Conservation (phyloP, 2,888 invertebrate species). For the Lottia gigantea region DNA sequence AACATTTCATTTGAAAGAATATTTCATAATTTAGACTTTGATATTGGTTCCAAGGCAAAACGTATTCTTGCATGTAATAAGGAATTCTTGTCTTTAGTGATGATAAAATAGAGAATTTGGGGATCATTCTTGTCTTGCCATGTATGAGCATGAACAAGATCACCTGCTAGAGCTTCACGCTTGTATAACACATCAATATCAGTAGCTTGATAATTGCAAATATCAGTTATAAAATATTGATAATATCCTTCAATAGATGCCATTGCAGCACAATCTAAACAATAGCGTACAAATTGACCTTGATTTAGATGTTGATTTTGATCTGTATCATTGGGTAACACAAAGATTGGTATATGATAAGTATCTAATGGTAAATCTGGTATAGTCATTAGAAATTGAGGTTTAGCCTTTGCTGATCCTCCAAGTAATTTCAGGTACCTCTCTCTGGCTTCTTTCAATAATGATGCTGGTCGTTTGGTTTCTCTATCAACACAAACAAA, state of each 20-base stretch:
- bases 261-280: constrained; percentile 3
- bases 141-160: constrained; percentile 4
- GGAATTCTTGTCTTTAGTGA: background rate
- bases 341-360: constrained; percentile 1
- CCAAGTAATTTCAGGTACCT: background rate
- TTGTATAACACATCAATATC: background rate
- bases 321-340: background rate
- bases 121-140: background rate
- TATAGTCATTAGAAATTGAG: background rate
- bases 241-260: background rate
- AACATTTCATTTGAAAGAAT: no score
- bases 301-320: background rate
- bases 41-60: background rate
- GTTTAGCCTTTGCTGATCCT: no score
- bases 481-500: background rate
- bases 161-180: background rate
- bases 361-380: background rate
- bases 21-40: background rate
- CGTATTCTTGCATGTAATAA: background rate
- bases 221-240: background rate
- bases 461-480: background rate
- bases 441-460: background rate
- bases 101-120: background rate
- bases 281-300: background rate
- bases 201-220: background rate